Evolutionary conservation across 1,140 invertebrate genomes (phyloP).

Genomic region (Panulirus ornatus): DNA sequence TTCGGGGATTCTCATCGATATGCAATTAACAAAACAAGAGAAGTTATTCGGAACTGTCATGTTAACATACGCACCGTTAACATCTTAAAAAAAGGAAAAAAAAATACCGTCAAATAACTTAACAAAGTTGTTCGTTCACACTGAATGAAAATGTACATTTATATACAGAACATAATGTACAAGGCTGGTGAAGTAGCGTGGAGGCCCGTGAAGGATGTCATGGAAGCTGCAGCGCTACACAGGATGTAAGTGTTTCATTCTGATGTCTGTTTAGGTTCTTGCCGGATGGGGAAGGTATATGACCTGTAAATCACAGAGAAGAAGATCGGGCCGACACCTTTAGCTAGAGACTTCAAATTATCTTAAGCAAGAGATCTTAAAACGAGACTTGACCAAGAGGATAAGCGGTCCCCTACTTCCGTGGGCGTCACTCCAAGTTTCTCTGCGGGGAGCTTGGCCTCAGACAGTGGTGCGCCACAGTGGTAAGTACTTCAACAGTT

Average conservation of each 20-base stretch:
- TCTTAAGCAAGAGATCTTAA: too few relatives aligned
- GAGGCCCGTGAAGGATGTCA: background rate
- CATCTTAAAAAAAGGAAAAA: slow-evolving; percentile 13
- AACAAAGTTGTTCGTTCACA: slow-evolving; percentile 5
- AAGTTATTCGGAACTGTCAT: background rate
- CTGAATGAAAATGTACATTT: slow-evolving; percentile 47
- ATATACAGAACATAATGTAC: slow-evolving; percentile 68
- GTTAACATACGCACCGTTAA: slow-evolving; percentile 31
- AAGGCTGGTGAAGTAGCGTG: slow-evolving; percentile 8
- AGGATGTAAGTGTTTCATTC: background rate
- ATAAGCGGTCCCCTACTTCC: too few relatives aligned
- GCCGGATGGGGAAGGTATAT: too few relatives aligned
- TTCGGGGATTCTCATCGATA: background rate
- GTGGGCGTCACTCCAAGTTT: too few relatives aligned
- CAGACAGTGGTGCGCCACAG: too few relatives aligned
- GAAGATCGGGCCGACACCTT: too few relatives aligned
- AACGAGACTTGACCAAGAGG: too few relatives aligned
- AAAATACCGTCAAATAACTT: slow-evolving; percentile 34
- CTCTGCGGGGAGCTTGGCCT: too few relatives aligned
- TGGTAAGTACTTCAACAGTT: too few relatives aligned
- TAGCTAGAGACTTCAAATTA: too few relatives aligned
- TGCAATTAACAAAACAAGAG: slow-evolving; percentile 1
- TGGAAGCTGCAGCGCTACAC: background rate
- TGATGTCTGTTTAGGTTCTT: too few relatives aligned
- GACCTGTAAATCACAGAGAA: too few relatives aligned